A percentile compares a stretch with the other conserved stretches of the same genome.
Evolutionary conservation across 2,113 vertebrate species (phyloP).

Genomic region (Ciconia boyciana): DNA sequence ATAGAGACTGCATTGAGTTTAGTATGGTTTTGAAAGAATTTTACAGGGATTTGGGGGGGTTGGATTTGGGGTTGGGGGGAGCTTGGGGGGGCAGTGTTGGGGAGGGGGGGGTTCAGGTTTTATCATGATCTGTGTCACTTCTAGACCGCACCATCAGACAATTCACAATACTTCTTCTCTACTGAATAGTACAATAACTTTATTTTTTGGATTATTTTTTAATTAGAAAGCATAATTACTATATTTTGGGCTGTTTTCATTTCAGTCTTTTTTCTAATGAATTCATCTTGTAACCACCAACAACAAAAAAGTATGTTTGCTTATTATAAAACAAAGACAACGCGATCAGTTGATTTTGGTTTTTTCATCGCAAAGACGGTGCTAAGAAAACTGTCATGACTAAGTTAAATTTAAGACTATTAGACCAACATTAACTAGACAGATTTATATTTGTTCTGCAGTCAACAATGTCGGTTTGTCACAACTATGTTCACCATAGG

Average conservation of each 20-base stretch:
- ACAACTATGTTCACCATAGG: not conserved
- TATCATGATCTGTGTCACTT: not conserved
- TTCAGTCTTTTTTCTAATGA: not conserved
- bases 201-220: not conserved
- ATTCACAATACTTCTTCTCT: not conserved
- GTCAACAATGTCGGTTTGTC: not conserved
- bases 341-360: not conserved
- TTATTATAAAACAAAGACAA: not conserved
- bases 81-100: no score
- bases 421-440: not conserved
- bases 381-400: not conserved
- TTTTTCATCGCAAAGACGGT: not conserved
- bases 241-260: not conserved
- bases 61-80: no score
- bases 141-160: not conserved
- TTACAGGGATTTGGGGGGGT: no score
- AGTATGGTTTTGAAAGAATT: not conserved
- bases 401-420: not conserved
- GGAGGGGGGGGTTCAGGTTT: not conserved
- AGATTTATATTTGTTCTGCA: not conserved
- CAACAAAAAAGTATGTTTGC: not conserved
- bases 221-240: not conserved
- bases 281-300: not conserved
- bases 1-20: not conserved
- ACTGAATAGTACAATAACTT: not conserved